Conservation (phyloP, 1,140 invertebrate species). For the Papilio dardanus region DNA sequence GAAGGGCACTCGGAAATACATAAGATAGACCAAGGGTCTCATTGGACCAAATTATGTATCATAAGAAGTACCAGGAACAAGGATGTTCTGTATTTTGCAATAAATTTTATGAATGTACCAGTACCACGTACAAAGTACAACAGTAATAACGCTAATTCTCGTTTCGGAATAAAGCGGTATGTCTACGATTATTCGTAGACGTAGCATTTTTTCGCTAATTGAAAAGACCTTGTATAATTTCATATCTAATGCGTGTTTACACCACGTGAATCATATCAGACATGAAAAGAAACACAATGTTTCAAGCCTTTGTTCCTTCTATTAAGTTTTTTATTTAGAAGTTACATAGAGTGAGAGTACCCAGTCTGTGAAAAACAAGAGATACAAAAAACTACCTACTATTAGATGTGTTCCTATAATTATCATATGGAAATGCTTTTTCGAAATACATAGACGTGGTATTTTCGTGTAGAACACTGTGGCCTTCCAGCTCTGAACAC, state of each 20-base stretch:
- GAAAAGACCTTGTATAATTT: background rate
- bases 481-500: constrained; percentile 29
- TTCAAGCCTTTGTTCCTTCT: background rate
- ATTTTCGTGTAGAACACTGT: constrained; percentile 27
- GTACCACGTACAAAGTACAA: no score
- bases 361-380: no score
- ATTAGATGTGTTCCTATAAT: background rate
- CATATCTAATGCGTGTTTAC: background rate
- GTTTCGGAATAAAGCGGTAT: no score
- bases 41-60: no score
- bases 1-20: no score
- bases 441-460: constrained; percentile 11
- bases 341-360: no score
- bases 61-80: no score
- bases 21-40: no score
- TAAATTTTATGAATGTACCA: no score
- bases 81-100: no score
- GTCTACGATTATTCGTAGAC: background rate
- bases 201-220: background rate
- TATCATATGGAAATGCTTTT: background rate
- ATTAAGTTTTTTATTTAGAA: background rate
- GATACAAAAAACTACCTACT: background rate
- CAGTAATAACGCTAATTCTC: no score
- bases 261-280: background rate
- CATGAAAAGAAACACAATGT: background rate